Percentiles rank a stretch among this genome's conserved stretches.
phyloP scores from a whole-genome alignment of 1,140 invertebrate genomes.

The Bombus fervidus region DNA sequence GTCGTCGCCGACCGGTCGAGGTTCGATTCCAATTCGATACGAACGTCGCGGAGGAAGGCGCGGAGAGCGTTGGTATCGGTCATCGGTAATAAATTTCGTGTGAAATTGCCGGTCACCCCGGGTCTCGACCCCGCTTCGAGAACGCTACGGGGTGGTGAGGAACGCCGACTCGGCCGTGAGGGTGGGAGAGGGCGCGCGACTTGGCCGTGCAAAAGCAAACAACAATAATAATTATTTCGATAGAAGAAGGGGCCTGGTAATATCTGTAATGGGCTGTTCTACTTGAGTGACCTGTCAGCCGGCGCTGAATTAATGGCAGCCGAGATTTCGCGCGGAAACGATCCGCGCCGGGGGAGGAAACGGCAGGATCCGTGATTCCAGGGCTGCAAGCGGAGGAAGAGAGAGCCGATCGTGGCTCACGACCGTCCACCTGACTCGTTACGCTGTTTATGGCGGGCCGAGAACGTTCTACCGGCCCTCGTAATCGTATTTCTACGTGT shows the following conservation, averaged over 20 bases:
- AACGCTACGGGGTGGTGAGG: constrained; percentile 45
- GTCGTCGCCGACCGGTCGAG: neutral
- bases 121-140: constrained; percentile 66
- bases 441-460: constrained; percentile 18
- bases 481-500: constrained; percentile 50
- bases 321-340: constrained; percentile 76
- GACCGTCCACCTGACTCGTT: constrained; percentile 40
- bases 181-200: constrained; percentile 35
- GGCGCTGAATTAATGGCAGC: constrained; percentile 77
- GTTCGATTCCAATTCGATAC: constrained; percentile 60
- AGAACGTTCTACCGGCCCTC: constrained; percentile 3
- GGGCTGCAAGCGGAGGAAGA: neutral
- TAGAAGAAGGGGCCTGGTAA: constrained; percentile 68
- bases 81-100: constrained; percentile 80
- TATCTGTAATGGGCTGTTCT: constrained; percentile 80
- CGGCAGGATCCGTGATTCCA: constrained; percentile 2
- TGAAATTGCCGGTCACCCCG: constrained; percentile 76
- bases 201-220: constrained; percentile 76
- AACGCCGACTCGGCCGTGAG: neutral
- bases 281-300: constrained; percentile 80
- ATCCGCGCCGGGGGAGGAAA: constrained; percentile 1
- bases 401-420: constrained; percentile 51
- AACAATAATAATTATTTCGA: constrained; percentile 82
- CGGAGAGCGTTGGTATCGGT: constrained; percentile 70
- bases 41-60: constrained; percentile 25